These are phyloP conservation scores for Polypedilum pembai DNA, from an alignment of 1,140 invertebrate genomes.

Conservation along the genomic window DNA sequence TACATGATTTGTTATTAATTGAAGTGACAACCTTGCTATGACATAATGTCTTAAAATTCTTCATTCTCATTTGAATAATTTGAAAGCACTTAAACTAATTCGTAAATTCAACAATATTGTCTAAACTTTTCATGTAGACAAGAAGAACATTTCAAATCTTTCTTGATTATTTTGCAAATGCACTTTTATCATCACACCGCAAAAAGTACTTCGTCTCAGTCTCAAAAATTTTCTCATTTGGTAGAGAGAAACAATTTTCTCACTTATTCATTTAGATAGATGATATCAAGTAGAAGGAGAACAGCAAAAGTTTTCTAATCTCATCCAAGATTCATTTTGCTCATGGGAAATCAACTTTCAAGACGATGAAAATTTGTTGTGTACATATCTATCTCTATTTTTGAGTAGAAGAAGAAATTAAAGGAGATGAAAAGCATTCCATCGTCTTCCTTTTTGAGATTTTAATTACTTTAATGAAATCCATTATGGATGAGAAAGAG, in stretches of 20 bases:
- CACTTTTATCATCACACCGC: too few relatives aligned
- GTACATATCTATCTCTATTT: background rate
- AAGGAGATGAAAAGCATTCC: background rate
- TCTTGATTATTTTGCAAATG: too few relatives aligned
- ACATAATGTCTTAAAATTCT: too few relatives aligned
- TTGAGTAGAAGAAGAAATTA: background rate
- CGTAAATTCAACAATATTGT: too few relatives aligned
- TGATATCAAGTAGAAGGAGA: background rate
- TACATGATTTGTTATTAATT: too few relatives aligned
- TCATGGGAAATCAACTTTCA: constrained; percentile 20
- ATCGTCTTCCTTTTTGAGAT: constrained; percentile 6
- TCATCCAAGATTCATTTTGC: constrained; percentile 22
- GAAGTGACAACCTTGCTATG: too few relatives aligned
- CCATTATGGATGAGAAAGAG: background rate
- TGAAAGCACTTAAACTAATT: too few relatives aligned
- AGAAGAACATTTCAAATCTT: too few relatives aligned
- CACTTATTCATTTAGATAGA: background rate
- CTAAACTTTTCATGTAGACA: too few relatives aligned
- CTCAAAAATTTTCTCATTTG: background rate
- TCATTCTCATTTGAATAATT: too few relatives aligned
- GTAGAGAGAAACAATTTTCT: background rate
- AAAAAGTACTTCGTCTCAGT: background rate
- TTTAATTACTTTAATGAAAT: constrained; percentile 14
- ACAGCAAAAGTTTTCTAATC: constrained; percentile 1
- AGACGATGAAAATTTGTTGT: constrained; percentile 22